These are phyloP conservation scores for Sarcophaga subvicina DNA, from an alignment of 2,888 invertebrate genomes.

Conservation along the genomic window DNA sequence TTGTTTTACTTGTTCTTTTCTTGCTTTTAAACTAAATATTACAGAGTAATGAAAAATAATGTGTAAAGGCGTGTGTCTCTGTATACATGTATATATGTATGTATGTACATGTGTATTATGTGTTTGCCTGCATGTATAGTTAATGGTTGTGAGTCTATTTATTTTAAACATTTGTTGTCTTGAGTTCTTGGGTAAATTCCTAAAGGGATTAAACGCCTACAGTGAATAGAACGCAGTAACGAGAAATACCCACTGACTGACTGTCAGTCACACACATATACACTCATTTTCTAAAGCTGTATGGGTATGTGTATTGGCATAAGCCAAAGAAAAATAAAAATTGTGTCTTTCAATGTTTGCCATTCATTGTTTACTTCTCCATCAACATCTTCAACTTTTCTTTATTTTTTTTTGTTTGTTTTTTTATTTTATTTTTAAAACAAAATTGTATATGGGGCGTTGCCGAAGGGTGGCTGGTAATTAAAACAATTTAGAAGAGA, in stretches of 20 bases:
- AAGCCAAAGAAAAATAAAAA: background rate
- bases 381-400: conserved; percentile 44
- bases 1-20: conserved; percentile 21
- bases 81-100: no score
- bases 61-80: background rate
- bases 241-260: conserved; percentile 44
- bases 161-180: conserved; percentile 62
- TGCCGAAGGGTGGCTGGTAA: no score
- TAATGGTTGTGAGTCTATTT: conserved; percentile 18
- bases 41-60: conserved; percentile 48
- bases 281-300: background rate
- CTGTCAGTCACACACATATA: background rate
- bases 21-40: conserved; percentile 27
- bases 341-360: conserved; percentile 36
- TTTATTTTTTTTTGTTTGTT: no score
- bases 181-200: conserved; percentile 60
- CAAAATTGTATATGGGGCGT: no score
- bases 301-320: background rate
- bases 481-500: no score
- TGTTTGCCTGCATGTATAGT: conserved; percentile 15
- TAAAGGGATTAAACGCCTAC: conserved; percentile 69
- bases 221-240: conserved; percentile 58
- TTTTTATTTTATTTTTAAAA: no score
- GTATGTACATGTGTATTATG: background rate
- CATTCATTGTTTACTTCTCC: conserved; percentile 45